phyloP scores from a whole-genome alignment of 2,797 vertebrate genomes.

The Notamacropus eugenii region DNA sequence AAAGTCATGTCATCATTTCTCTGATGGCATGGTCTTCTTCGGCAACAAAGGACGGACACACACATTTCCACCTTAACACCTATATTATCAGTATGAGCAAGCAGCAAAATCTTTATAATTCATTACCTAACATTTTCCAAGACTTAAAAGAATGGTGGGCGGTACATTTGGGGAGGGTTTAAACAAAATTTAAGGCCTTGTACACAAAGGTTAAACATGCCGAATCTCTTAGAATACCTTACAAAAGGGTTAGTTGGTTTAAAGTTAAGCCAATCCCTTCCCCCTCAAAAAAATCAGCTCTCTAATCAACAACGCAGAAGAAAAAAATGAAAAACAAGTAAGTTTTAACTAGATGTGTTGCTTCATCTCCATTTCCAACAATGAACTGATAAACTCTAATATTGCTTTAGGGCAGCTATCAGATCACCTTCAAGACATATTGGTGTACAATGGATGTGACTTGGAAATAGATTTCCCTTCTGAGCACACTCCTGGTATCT shows the following conservation, averaged over 20 bases:
- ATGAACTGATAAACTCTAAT: conserved; percentile 40
- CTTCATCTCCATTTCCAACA: conserved; percentile 32
- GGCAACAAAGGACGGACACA: too few relatives aligned
- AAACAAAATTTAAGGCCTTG: not conserved
- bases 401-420: conserved; percentile 4
- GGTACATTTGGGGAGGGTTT: not conserved
- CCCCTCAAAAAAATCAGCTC: not conserved
- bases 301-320: not conserved
- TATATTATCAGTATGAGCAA: not conserved
- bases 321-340: conserved; percentile 45
- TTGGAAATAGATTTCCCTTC: conserved; percentile 57
- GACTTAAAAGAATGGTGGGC: not conserved
- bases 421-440: conserved; percentile 28
- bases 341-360: conserved; percentile 21
- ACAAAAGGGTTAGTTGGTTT: conserved; percentile 33
- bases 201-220: not conserved
- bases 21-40: too few relatives aligned
- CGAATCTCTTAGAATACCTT: conserved; percentile 39
- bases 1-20: too few relatives aligned
- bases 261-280: conserved; percentile 55
- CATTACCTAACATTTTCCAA: conserved; percentile 26
- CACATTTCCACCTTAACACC: not conserved
- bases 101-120: not conserved
- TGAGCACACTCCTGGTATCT: conserved; percentile 48
- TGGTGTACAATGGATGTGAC: conserved; percentile 44